Evolutionary conservation across 1,140 invertebrate genomes (phyloP).

Genomic region (Spodoptera litura): DNA sequence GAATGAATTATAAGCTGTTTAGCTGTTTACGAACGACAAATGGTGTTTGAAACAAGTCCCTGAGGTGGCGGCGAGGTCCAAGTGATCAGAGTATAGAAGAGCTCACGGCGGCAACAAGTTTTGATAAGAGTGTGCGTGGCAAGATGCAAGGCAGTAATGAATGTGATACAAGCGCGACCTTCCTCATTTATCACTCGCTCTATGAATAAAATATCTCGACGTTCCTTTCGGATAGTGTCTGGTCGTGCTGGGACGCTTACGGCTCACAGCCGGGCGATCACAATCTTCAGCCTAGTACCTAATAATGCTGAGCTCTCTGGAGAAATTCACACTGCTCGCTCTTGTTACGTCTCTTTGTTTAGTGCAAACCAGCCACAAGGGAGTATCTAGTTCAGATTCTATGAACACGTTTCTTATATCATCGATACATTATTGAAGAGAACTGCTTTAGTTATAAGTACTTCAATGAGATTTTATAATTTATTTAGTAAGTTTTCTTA

Average conservation of each 20-base stretch:
- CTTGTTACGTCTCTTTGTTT: conserved; percentile 47
- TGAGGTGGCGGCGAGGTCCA: conserved; percentile 64
- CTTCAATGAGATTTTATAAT: neutral
- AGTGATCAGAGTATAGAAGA: conserved; percentile 71
- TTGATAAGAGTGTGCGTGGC: conserved; percentile 79
- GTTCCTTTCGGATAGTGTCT: conserved; percentile 71
- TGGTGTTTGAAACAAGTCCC: conserved; percentile 69
- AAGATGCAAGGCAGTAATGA: conserved; percentile 76
- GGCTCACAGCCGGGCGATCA: conserved; percentile 62
- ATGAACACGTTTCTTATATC: conserved; percentile 13
- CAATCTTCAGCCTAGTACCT: conserved; percentile 65
- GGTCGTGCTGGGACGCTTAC: conserved; percentile 63
- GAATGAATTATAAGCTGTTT: conserved; percentile 74
- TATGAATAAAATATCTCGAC: conserved; percentile 82
- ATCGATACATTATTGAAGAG: neutral
- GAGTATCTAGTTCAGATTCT: conserved; percentile 36
- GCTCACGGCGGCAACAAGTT: conserved; percentile 76
- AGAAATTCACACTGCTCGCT: conserved; percentile 58
- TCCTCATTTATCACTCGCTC: conserved; percentile 79
- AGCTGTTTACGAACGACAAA: conserved; percentile 75
- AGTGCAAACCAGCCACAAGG: conserved; percentile 31
- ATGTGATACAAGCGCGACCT: conserved; percentile 77
- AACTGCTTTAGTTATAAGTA: neutral
- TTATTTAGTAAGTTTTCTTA: neutral
- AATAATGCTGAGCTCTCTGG: conserved; percentile 60